phyloP scores from a whole-genome alignment of 2,888 invertebrate species.

The Athalia cordata region DNA sequence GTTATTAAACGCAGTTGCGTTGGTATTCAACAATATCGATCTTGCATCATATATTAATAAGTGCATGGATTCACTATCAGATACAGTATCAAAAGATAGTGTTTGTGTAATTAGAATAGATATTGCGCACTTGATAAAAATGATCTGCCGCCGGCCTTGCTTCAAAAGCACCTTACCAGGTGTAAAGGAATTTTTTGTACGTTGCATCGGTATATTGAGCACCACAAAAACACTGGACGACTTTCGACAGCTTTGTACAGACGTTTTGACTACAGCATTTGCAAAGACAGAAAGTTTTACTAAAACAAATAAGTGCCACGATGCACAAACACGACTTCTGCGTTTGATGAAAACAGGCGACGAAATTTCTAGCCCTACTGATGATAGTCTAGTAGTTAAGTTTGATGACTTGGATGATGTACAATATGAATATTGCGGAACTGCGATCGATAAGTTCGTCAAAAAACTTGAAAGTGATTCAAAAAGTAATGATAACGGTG shows the following conservation, averaged over 20 bases:
- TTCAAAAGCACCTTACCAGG: constrained; percentile 19
- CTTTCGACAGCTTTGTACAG: neutral
- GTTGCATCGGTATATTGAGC: constrained; percentile 37
- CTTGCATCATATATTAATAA: constrained; percentile 33
- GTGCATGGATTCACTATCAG: constrained; percentile 1
- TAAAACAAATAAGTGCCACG: too few relatives aligned
- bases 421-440: neutral
- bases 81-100: neutral
- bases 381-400: too few relatives aligned
- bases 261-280: neutral
- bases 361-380: too few relatives aligned
- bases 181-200: constrained; percentile 44
- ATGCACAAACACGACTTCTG: too few relatives aligned
- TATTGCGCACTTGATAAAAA: constrained; percentile 46
- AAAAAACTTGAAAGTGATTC: neutral
- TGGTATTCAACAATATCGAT: constrained; percentile 23
- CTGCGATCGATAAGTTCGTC: neutral
- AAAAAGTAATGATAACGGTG: constrained; percentile 2
- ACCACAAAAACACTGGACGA: neutral
- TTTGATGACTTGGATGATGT: too few relatives aligned
- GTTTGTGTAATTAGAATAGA: constrained; percentile 34
- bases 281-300: neutral
- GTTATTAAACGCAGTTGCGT: constrained; percentile 35
- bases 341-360: too few relatives aligned
- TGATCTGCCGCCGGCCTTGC: constrained; percentile 44